Evolutionary conservation across 2,113 vertebrate genomes (phyloP), one percentile per base, ranked within the genome.

Genomic region (Caloenas nicobarica): DNA sequence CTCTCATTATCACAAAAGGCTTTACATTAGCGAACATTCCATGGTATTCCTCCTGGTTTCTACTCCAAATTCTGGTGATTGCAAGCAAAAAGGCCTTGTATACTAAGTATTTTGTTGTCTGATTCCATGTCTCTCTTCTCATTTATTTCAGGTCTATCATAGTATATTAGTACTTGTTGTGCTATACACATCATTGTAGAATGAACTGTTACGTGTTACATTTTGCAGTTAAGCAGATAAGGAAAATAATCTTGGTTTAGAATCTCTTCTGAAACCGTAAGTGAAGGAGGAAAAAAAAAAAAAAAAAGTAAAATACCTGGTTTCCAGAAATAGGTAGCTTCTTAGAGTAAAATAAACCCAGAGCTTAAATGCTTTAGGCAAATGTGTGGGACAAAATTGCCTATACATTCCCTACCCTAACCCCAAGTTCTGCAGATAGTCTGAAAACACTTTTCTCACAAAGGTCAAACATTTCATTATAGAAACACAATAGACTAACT

Each of bases 181-280:
- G 21, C 31, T 79, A 21, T 4, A 77, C 5, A 86, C 23, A 48
- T 34, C 5, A 81, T 7, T 51, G 23, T 15, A 61, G 89, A 88
- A 62, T 29, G 10, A 79, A 80, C n/a, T 61, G 28, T 23, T 79
- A 73, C 36, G 54, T 70, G 80, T 66, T 62, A 61, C 42, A 86
- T 89, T 86, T 96, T 76, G 48, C 56, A 79, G 69, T 68, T 46
- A 78, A 91, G 31, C 53, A 91, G 89, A 81, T 65, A 54, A 91
- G 95, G 84, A 92, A 58, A 95, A 88, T 69, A 91, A 96, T 93
- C 95, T 95, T 84, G 57, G 79, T 93, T 97, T 96, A 84, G 58
- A 96, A 90, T 88, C 65, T 91, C 92, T 97, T 94, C 92, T 96
- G 72, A 94, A 97, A 97, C n/a, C 81, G 36, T 77, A 96, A 96